These are phyloP conservation scores for Falco cherrug DNA, from an alignment of 2,797 vertebrate species.

Conservation along the genomic window DNA sequence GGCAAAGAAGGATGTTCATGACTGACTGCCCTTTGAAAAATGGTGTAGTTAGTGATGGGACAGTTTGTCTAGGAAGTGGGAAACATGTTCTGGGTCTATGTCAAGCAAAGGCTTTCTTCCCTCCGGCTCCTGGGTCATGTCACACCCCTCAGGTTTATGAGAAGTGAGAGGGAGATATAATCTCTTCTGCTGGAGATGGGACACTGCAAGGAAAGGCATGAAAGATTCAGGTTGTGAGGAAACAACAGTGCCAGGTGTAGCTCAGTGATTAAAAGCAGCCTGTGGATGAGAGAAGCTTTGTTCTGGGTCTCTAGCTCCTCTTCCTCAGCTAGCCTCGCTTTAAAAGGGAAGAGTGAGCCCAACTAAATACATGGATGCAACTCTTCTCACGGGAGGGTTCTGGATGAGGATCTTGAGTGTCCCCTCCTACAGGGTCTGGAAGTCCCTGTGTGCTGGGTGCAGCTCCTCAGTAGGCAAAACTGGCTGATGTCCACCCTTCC, in stretches of 20 bases:
- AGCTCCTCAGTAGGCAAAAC: not conserved
- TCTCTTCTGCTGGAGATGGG: not conserved
- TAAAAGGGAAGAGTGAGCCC: not conserved
- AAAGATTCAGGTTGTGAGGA: not conserved
- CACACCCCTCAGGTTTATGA: not conserved
- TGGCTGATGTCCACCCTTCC: accelerated
- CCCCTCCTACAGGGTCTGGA: not conserved
- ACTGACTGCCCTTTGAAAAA: not conserved
- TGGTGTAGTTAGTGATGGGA: not conserved
- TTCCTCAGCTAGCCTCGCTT: not conserved
- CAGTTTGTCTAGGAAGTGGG: not conserved
- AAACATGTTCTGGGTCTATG: not conserved
- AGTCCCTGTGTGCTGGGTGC: not conserved
- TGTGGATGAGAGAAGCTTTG: not conserved
- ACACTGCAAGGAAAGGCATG: not conserved
- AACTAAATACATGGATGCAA: not conserved
- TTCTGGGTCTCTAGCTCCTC: not conserved
- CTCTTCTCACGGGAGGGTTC: not conserved
- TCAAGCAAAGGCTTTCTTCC: not conserved
- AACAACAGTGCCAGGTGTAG: not conserved
- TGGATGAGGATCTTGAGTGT: not conserved
- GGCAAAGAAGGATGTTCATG: not conserved
- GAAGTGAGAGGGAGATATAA: not conserved
- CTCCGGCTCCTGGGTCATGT: not conserved
- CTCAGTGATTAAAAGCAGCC: not conserved